These are phyloP conservation scores for Erythrolamprus reginae DNA, from an alignment of 2,113 vertebrate species.

Conservation along the genomic window DNA sequence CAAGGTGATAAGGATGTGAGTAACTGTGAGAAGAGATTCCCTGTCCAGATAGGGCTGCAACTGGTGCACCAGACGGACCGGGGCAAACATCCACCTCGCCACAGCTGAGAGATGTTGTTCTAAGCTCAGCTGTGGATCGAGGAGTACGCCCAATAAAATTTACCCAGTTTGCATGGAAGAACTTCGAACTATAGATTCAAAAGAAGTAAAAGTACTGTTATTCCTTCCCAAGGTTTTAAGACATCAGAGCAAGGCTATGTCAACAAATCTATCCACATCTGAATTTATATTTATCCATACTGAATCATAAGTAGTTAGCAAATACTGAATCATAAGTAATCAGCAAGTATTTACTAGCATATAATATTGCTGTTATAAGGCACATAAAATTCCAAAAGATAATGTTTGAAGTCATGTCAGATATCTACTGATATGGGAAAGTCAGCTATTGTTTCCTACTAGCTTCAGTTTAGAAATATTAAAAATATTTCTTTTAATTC, in stretches of 20 bases:
- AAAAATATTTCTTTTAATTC: too few species aligned
- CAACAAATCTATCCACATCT: background rate
- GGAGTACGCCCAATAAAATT: too few species aligned
- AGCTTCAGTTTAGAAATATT: background rate
- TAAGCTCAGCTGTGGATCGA: too few species aligned
- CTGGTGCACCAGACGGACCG: too few species aligned
- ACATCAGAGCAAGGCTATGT: background rate
- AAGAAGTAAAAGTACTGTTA: background rate
- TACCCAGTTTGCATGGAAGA: background rate
- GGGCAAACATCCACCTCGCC: too few species aligned
- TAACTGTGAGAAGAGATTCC: too few species aligned
- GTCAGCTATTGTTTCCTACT: background rate
- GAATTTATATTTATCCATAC: background rate
- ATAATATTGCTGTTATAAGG: background rate
- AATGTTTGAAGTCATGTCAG: background rate
- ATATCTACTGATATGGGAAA: background rate
- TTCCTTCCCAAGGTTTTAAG: background rate
- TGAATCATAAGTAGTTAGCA: too few species aligned
- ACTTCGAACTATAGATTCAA: background rate
- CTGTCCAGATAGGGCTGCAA: too few species aligned
- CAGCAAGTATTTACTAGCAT: background rate
- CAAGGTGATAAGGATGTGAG: too few species aligned
- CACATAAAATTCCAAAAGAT: background rate
- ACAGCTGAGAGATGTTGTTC: too few species aligned
- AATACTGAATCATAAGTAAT: background rate